Conservation (phyloP, 2,888 invertebrate genomes). For the Coleophora deauratella region DNA sequence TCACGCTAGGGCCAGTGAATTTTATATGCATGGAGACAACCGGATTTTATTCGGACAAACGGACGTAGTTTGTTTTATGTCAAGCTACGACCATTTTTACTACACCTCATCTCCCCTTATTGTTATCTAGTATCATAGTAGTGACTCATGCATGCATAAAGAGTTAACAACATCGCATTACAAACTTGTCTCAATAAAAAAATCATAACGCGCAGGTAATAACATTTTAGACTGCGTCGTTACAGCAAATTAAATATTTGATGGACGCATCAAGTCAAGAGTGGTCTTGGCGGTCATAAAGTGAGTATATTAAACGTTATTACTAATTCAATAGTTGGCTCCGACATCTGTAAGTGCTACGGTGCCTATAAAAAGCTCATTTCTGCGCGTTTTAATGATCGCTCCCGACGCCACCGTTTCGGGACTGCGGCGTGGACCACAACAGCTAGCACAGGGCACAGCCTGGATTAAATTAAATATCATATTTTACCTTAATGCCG, state of each 20-base stretch:
- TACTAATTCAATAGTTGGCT: conserved; percentile 59
- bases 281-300: conserved; percentile 40
- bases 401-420: conserved; percentile 25
- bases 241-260: conserved; percentile 41
- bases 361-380: conserved; percentile 57
- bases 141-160: neutral
- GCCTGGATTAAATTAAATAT: conserved; percentile 43
- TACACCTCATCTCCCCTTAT: neutral
- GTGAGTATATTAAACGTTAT: conserved; percentile 49
- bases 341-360: conserved; percentile 54
- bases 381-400: conserved; percentile 50
- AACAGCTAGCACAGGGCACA: conserved; percentile 28
- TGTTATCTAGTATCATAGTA: neutral
- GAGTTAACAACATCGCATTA: neutral
- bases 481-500: conserved; percentile 56
- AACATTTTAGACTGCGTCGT: conserved; percentile 13
- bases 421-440: conserved; percentile 9
- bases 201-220: conserved; percentile 8
- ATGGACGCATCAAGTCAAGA: conserved; percentile 38
- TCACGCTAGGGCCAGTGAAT: conserved; percentile 48
- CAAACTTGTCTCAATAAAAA: conserved; percentile 5
- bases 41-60: conserved; percentile 49
- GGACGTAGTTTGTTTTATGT: conserved; percentile 32
- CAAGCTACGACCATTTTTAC: neutral
- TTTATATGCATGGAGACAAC: conserved; percentile 58